Evolutionary conservation across 2,113 vertebrate species (phyloP).

Genomic region (Pseudorhombus dupliciocellatus): DNA sequence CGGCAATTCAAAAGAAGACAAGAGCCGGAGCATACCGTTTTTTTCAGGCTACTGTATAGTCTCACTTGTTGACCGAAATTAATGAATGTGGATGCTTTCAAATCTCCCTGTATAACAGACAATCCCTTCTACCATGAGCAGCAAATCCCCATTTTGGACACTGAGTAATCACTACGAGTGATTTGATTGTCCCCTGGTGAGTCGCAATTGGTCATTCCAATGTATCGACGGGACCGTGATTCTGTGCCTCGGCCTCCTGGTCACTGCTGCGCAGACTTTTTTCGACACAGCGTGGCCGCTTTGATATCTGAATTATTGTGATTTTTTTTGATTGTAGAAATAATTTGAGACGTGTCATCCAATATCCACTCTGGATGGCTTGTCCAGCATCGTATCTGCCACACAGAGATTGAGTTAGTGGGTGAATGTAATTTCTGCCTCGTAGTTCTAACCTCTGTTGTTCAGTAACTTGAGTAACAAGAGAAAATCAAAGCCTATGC

Average conservation of each 20-base stretch:
- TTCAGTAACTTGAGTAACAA: slow-evolving; percentile 51
- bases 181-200: too few species aligned
- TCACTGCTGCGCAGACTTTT: too few species aligned
- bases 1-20: too few species aligned
- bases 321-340: too few species aligned
- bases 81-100: neutral
- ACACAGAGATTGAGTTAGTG: slow-evolving; percentile 12
- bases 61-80: neutral
- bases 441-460: slow-evolving; percentile 47
- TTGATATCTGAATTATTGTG: too few species aligned
- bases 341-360: too few species aligned
- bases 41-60: neutral
- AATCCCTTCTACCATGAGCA: neutral
- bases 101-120: neutral
- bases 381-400: neutral
- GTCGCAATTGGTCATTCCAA: too few species aligned
- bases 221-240: too few species aligned
- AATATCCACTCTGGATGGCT: neutral
- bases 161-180: neutral
- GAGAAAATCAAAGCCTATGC: slow-evolving; percentile 55
- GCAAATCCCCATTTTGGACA: neutral
- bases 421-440: slow-evolving; percentile 38
- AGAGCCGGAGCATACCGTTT: too few species aligned
- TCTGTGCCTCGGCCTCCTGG: too few species aligned
- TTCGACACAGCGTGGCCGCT: too few species aligned